Percentiles rank a stretch among this genome's conserved stretches.
These are phyloP conservation scores for Ennomos fuscantarius DNA, from an alignment of 2,888 invertebrate species.

Conservation along the genomic window DNA sequence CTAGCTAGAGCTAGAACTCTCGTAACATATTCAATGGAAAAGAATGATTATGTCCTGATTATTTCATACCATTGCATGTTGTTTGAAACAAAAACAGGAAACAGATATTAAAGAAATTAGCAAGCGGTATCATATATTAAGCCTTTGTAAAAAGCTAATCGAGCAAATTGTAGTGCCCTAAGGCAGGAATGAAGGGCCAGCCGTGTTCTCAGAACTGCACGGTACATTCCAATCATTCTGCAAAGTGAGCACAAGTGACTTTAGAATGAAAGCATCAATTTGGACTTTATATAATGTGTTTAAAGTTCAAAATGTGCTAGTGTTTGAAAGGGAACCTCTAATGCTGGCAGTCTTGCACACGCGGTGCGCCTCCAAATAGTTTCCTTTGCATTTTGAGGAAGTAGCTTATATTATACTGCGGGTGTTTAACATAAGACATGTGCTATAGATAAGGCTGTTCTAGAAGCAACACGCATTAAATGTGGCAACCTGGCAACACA, in stretches of 20 bases:
- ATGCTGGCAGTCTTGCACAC: constrained; percentile 33
- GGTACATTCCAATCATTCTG: constrained; percentile 61
- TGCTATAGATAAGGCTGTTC: constrained; percentile 23
- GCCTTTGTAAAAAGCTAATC: constrained; percentile 55
- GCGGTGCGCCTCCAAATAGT: constrained; percentile 51
- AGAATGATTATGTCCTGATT: constrained; percentile 2
- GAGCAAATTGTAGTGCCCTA: constrained; percentile 52
- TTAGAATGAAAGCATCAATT: background rate
- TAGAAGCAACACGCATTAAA: constrained; percentile 15
- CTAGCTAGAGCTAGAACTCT: background rate
- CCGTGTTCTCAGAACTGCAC: constrained; percentile 60
- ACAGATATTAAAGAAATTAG: constrained; percentile 42
- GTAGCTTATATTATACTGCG: constrained; percentile 43
- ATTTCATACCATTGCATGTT: constrained; percentile 2
- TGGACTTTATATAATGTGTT: constrained; percentile 25
- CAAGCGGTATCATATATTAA: constrained; percentile 45
- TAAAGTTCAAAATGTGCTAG: constrained; percentile 14
- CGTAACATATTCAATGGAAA: background rate
- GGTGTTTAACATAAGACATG: constrained; percentile 39
- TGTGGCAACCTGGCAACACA: constrained; percentile 9
- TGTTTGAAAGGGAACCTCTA: constrained; percentile 2
- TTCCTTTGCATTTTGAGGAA: constrained; percentile 60
- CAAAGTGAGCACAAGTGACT: constrained; percentile 44
- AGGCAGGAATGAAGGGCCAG: constrained; percentile 53
- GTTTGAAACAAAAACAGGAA: constrained; percentile 27